Base-by-base conservation (phyloP, 2,888 invertebrate genomes). In the Eugnorisma glareosa region DNA sequence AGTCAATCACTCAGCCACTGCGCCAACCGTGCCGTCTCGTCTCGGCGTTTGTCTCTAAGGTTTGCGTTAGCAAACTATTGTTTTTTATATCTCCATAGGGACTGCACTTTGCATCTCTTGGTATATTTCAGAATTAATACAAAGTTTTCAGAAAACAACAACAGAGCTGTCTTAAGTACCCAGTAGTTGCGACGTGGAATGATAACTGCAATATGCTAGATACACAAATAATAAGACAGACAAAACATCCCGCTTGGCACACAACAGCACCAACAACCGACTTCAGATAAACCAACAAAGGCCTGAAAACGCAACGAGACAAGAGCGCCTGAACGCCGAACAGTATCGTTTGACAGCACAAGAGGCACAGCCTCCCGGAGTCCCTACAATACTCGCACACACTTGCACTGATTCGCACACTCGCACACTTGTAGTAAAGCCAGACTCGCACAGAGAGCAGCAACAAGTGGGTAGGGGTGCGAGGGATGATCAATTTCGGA, bases 391-490 rank as follows among this genome's bases (percentile, higher is more conserved):
- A 73, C 66, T 61, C 81, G 76, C 68, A 77, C 67, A 59, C 45
- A 57, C n/a, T 67, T 35, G 83, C 81, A 88, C 81, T 78, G 31
- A 18, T 6, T 75, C 54, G 64, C 31, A 24, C 61, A 73, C 24
- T 37, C 43, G 21, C 59, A 21, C 61, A 61, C 21, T 61, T 35
- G 21, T 31, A 8, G 11, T 51, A 81, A 77, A 70, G 61, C 63
- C 77, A 59, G 48, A 61, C 66, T 81, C 54, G 83, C 83, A 86
- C 83, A 79, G 74, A 66, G 78, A 75, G 67, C 61, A 73, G 94
- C 95, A 94, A 95, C 95, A 95, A 92, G 95, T 95, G 93, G 90
- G 51, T 84, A 84, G 93, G 93, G 94, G 93, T 93, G 89, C 88
- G 88, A 84, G 93, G 93, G 92, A 90, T 82, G 90, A 84, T 89